These are phyloP conservation scores for Pheosia gnoma DNA, from an alignment of 2,888 invertebrate species.

Conservation along the genomic window DNA sequence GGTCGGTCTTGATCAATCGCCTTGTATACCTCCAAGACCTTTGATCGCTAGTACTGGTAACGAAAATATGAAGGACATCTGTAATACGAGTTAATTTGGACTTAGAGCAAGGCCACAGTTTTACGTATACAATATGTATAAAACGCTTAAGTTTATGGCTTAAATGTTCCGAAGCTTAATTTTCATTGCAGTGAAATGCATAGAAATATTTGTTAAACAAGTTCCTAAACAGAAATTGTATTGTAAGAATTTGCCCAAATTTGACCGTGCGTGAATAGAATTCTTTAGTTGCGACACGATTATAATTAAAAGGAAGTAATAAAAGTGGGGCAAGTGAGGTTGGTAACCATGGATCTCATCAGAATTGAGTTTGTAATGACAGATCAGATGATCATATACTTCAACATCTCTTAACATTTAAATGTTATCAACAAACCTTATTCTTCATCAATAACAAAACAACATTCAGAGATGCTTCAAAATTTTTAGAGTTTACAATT, in stretches of 20 bases:
- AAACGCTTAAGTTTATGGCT: not conserved
- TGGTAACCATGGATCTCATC: not conserved
- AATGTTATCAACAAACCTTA: no score
- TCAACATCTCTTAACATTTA: no score
- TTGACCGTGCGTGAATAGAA: slow-evolving; percentile 5
- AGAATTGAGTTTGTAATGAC: no score
- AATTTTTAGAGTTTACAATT: no score
- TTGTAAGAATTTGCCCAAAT: not conserved
- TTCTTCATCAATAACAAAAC: no score
- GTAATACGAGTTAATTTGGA: slow-evolving; percentile 47
- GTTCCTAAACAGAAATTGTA: not conserved
- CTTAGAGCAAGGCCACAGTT: slow-evolving; percentile 40
- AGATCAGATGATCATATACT: no score
- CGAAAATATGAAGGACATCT: slow-evolving; percentile 47
- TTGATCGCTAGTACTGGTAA: slow-evolving; percentile 36
- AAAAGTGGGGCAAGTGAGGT: not conserved
- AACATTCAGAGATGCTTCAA: no score
- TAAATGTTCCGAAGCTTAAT: not conserved
- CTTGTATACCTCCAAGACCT: slow-evolving; percentile 21
- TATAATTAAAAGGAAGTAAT: not conserved
- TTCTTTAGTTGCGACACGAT: not conserved
- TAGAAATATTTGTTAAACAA: not conserved
- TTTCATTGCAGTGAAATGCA: not conserved
- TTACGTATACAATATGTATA: not conserved
- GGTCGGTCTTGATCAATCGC: no score